A percentile compares a stretch with the other conserved stretches of the same genome.
Conservation (phyloP, 2,113 vertebrate genomes). For the Xenotilapia longispinis region DNA sequence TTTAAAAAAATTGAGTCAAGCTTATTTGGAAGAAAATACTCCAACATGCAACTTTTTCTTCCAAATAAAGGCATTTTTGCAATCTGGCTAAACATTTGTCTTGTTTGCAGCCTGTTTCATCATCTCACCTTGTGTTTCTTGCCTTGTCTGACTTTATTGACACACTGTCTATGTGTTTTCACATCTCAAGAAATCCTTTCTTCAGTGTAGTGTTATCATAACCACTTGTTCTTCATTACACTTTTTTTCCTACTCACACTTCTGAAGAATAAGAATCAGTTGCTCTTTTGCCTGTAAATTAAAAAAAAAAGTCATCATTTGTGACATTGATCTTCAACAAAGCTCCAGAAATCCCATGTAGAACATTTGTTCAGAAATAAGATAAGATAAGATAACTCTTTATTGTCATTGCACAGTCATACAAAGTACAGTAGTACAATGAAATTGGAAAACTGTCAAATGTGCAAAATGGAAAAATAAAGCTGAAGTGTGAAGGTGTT, state of each 20-base stretch:
- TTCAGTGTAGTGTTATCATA: background rate
- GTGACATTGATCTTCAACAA: background rate
- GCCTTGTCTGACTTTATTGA: background rate
- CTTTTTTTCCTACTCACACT: background rate
- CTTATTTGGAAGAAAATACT: background rate
- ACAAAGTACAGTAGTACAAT: no score
- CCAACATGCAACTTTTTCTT: background rate
- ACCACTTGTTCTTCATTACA: background rate
- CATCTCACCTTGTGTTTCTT: background rate
- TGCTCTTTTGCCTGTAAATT: background rate
- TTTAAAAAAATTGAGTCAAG: background rate
- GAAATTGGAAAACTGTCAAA: no score
- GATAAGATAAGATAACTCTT: no score
- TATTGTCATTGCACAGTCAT: no score
- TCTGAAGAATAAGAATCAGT: background rate
- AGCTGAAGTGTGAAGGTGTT: slow-evolving; percentile 15
- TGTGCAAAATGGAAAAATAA: background rate
- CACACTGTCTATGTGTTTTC: background rate
- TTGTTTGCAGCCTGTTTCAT: background rate
- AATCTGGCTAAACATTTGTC: background rate
- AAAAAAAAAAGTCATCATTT: background rate
- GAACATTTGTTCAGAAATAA: background rate
- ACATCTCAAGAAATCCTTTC: background rate
- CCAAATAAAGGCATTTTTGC: background rate
- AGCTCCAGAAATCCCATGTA: background rate